These are phyloP conservation scores for Neotoma lepida DNA, from an alignment of 2,113 vertebrate species.

Conservation along the genomic window DNA sequence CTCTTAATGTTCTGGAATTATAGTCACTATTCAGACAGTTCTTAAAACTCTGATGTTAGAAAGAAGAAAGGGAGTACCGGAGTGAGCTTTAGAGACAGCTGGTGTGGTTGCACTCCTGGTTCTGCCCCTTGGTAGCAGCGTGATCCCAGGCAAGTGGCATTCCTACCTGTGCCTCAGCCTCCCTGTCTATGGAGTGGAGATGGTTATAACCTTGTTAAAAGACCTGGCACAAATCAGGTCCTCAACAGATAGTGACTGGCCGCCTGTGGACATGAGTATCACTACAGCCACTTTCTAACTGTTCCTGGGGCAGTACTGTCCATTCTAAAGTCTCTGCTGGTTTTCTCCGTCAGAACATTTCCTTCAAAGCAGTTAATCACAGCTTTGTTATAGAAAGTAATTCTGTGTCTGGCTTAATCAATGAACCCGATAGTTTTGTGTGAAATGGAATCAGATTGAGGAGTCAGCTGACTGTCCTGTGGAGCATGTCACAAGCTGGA, in stretches of 20 bases:
- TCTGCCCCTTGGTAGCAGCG: background rate
- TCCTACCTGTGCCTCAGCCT: background rate
- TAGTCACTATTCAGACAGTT: background rate
- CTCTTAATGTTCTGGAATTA: background rate
- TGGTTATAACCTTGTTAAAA: background rate
- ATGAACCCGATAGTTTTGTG: background rate
- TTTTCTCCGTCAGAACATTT: background rate
- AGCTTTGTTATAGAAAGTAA: constrained; percentile 4
- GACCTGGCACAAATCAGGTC: background rate
- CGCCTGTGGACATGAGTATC: background rate
- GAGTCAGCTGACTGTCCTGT: background rate
- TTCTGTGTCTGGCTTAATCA: background rate
- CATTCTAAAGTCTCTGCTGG: background rate
- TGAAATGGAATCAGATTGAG: constrained; percentile 4
- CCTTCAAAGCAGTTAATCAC: background rate
- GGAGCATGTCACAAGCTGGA: background rate
- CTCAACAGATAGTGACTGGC: background rate
- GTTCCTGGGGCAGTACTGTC: background rate
- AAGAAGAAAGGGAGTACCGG: background rate
- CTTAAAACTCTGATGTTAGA: background rate
- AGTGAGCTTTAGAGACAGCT: background rate
- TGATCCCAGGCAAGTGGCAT: background rate
- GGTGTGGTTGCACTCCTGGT: background rate
- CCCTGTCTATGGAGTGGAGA: background rate
- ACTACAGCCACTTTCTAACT: background rate